Evolutionary conservation across 2,113 vertebrate genomes (phyloP).

Genomic region (Rattus norvegicus): DNA sequence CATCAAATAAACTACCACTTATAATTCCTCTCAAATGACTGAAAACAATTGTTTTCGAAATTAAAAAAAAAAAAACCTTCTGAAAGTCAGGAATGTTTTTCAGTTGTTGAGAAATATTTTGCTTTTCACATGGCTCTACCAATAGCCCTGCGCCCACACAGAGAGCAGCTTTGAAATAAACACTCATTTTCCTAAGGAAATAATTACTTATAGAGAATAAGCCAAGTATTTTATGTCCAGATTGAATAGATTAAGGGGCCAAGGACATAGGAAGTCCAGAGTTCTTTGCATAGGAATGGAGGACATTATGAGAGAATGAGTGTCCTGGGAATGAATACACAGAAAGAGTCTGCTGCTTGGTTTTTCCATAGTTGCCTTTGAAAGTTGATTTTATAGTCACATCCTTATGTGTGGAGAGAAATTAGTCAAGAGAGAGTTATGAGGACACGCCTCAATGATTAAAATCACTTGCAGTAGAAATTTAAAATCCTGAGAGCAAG

Average conservation of each 20-base stretch:
- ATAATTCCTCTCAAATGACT: constrained; percentile 37
- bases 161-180: constrained; percentile 55
- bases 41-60: not conserved
- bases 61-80: constrained; percentile 18
- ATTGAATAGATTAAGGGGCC: not conserved
- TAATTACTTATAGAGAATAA: not conserved
- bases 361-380: not conserved
- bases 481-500: not conserved
- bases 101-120: constrained; percentile 54
- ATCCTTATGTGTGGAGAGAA: not conserved
- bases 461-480: not conserved
- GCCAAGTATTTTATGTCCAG: not conserved
- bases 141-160: not conserved
- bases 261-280: not conserved
- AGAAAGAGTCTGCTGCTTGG: not conserved
- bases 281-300: not conserved
- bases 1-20: constrained; percentile 21
- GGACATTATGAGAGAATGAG: not conserved
- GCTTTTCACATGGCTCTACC: not conserved
- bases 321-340: not conserved
- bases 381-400: not conserved
- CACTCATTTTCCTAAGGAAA: constrained; percentile 51
- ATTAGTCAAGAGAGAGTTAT: not conserved
- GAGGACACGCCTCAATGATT: not conserved
- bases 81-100: not conserved